phyloP scores from a whole-genome alignment of 92 coral and sea anemone species.

The Epizoanthus scotinus region DNA sequence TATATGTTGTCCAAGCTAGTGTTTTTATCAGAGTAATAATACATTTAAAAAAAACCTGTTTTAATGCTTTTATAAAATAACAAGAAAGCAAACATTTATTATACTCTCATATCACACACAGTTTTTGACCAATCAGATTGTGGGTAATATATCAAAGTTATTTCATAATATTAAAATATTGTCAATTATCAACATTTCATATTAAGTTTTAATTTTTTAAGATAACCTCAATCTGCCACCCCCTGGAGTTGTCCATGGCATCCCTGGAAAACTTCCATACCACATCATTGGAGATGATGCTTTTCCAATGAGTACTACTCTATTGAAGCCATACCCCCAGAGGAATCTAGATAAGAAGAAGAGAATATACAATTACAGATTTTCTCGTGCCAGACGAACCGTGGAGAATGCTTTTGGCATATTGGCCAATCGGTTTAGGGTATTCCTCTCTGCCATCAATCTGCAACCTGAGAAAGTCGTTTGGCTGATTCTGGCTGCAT shows the following conservation, averaged over 20 bases:
- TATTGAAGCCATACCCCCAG: slow-evolving; percentile 51
- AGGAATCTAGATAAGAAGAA: slow-evolving; percentile 38
- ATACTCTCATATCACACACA: no score
- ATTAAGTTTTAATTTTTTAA: slow-evolving; percentile 23
- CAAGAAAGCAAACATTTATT: no score
- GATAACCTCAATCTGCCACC: slow-evolving; percentile 26
- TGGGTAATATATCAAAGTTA: no score
- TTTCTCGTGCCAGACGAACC: slow-evolving; percentile 38
- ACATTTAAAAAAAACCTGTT: no score
- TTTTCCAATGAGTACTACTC: slow-evolving; percentile 20
- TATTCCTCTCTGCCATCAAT: slow-evolving; percentile 32
- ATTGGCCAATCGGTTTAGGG: slow-evolving; percentile 40
- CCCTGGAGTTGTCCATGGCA: slow-evolving; percentile 8
- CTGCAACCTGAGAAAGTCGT: slow-evolving; percentile 41
- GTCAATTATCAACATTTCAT: no score
- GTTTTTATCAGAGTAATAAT: no score
- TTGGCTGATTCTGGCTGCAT: slow-evolving; percentile 27
- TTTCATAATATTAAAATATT: no score
- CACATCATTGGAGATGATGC: slow-evolving; percentile 48
- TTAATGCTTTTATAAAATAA: no score
- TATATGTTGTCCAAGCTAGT: no score
- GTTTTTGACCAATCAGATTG: no score
- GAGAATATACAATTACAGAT: slow-evolving; percentile 39
- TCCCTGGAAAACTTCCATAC: not conserved
- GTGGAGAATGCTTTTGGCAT: slow-evolving; percentile 47